Conservation (phyloP, 2,888 invertebrate species). For the Serrognathus titanus region DNA sequence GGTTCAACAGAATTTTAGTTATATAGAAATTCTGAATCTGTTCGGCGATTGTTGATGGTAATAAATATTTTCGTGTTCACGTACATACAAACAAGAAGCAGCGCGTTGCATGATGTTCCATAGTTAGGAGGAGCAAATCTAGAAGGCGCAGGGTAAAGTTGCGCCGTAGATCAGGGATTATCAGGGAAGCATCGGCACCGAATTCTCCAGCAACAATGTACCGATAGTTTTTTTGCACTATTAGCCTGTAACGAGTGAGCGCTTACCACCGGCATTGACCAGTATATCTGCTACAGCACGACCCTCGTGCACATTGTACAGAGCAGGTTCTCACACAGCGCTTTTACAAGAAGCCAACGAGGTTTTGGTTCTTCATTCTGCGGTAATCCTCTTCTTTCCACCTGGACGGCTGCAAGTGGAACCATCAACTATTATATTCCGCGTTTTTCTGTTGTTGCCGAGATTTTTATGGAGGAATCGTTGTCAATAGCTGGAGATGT, state of each 20-base stretch:
- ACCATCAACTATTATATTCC: conserved; percentile 38
- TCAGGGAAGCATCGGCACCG: conserved; percentile 29
- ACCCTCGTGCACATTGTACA: conserved; percentile 40
- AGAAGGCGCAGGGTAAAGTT: conserved; percentile 12
- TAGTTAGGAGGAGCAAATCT: conserved; percentile 7
- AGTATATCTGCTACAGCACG: conserved; percentile 42
- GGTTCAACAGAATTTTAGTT: no score
- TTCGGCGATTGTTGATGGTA: neutral
- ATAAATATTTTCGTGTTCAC: neutral
- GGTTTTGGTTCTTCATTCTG: no score
- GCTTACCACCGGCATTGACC: conserved; percentile 44
- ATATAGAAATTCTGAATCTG: no score
- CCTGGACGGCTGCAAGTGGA: conserved; percentile 8
- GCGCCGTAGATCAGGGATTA: conserved; percentile 31
- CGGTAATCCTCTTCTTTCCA: neutral
- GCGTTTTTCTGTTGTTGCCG: conserved; percentile 29
- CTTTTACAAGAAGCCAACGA: conserved; percentile 31
- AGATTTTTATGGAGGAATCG: conserved; percentile 31
- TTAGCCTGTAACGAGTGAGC: conserved; percentile 39
- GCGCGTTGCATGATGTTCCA: conserved; percentile 24
- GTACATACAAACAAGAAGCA: neutral
- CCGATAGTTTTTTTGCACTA: conserved; percentile 31
- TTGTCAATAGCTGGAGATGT: conserved; percentile 33
- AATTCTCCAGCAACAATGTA: conserved; percentile 32
- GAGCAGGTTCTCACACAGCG: conserved; percentile 41